Base-by-base conservation (phyloP, 2,113 vertebrate species). In the Stomatorhinus ivindoensis region DNA sequence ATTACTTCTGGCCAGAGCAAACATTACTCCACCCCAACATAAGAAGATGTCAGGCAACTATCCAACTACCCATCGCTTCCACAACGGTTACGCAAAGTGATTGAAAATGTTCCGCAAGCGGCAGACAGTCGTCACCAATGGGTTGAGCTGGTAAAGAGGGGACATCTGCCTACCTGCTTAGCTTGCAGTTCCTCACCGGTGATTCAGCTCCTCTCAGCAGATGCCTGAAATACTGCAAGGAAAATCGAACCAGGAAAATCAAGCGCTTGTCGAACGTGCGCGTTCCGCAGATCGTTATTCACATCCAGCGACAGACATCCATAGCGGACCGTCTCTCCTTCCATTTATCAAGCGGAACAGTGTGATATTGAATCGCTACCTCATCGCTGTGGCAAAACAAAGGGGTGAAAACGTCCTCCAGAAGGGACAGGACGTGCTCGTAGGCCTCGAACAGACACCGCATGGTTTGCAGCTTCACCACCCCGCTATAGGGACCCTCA, bases 301-400 rank as follows among this genome's bases (percentile, higher is more conserved):
- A 4, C 31, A 3, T 80, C 73, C 31, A 2, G 35, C 31, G 4
- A 6, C 73, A 80, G 31, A 80, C 13, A 11, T 65, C 86, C n/a
- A 35, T 17, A 35, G 17, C 15, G 31, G 27, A 17, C 21, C 58
- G 46, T 58, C 53, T 61, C 19, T 58, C 53, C 21, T 47, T 83
- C 24, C 80, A 24, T 83, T 46, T 84, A 84, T 84, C 82, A 46
- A 17, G 5, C 3, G 5, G 8, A 39, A 47, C 44, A 10, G 10
- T 19, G 15, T 24, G 24, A 47, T 3, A 46, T n/a, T 39, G 7
- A 61, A 44, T 24, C 27, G 93, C 93, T 95, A 98, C 98, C 97
- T 99, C 98, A 93, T 98, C 97, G 65, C 98, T 99, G 92, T 99
- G 98, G 92, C 98, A 99, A 94, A 99, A 99, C 97, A 99, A 97